Percentiles rank a stretch among this genome's conserved stretches.
Evolutionary conservation across 2,888 invertebrate species (phyloP).

Genomic region (Cerceris rybyensis): DNA sequence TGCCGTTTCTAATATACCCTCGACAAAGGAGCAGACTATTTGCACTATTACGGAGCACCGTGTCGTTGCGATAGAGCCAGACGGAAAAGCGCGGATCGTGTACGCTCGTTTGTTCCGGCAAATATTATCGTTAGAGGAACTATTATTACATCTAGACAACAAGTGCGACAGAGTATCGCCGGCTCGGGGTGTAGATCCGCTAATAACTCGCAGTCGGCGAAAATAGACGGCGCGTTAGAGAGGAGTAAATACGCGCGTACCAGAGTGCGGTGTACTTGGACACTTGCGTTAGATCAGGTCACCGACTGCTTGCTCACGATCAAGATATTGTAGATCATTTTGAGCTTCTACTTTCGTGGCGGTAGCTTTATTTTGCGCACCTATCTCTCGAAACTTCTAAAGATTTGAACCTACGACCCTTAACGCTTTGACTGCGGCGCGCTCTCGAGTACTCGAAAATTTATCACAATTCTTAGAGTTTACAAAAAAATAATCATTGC

Average conservation of each 20-base stretch:
- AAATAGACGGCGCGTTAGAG: slow-evolving; percentile 63
- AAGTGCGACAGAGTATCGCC: slow-evolving; percentile 60
- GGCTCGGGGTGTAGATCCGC: slow-evolving; percentile 55
- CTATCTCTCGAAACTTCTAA: too few species aligned
- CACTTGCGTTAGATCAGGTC: slow-evolving; percentile 49
- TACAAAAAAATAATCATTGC: too few species aligned
- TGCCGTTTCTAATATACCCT: not conserved
- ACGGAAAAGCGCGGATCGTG: slow-evolving; percentile 18
- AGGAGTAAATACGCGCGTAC: slow-evolving; percentile 48
- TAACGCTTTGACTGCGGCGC: too few species aligned
- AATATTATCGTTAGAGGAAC: slow-evolving; percentile 61
- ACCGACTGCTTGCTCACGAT: slow-evolving; percentile 38
- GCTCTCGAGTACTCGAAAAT: too few species aligned
- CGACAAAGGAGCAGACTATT: slow-evolving; percentile 1
- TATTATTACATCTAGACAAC: slow-evolving; percentile 68
- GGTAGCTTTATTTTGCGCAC: too few species aligned
- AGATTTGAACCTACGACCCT: too few species aligned
- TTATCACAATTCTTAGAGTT: too few species aligned
- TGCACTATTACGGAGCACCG: not conserved
- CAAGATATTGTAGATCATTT: slow-evolving; percentile 7
- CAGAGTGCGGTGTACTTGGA: slow-evolving; percentile 46
- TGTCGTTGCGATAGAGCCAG: slow-evolving; percentile 13
- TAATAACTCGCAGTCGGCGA: slow-evolving; percentile 65
- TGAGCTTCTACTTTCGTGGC: not conserved
- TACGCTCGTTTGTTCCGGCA: slow-evolving; percentile 55